A percentile compares a stretch with the other conserved stretches of the same genome.
phyloP scores from a whole-genome alignment of 1,140 invertebrate genomes.

The Samia ricini region DNA sequence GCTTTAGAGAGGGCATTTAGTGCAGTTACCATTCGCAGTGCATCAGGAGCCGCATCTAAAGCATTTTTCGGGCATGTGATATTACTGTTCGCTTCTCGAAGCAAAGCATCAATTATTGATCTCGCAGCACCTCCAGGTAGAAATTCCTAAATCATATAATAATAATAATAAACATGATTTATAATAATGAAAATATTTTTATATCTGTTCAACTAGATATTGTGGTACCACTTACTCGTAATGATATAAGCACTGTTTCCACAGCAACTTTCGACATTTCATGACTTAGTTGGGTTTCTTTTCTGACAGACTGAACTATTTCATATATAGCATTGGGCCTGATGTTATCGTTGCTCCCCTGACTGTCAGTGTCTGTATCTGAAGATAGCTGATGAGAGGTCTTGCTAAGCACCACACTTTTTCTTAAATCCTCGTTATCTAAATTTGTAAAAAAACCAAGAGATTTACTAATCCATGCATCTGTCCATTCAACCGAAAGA shows the following conservation, averaged over 20 bases:
- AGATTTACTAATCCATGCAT: neutral
- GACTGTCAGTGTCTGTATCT: constrained; percentile 67
- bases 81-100: constrained; percentile 68
- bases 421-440: constrained; percentile 41
- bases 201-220: neutral
- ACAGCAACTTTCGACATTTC: constrained; percentile 92
- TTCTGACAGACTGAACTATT: constrained; percentile 86
- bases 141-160: constrained; percentile 51
- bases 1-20: constrained; percentile 90
- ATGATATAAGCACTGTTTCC: constrained; percentile 85
- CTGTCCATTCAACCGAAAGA: too few species aligned
- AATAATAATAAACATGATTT: neutral
- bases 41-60: constrained; percentile 86
- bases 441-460: neutral
- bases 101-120: constrained; percentile 69
- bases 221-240: constrained; percentile 62
- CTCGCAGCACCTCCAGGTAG: constrained; percentile 65
- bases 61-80: constrained; percentile 79
- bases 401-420: constrained; percentile 34
- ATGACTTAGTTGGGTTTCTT: constrained; percentile 91
- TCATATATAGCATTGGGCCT: constrained; percentile 82
- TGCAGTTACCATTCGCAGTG: constrained; percentile 86
- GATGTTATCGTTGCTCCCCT: constrained; percentile 69
- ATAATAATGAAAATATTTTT: neutral
- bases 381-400: constrained; percentile 60